phyloP scores from a whole-genome alignment of 2,797 vertebrate species.

The Mus caroli region DNA sequence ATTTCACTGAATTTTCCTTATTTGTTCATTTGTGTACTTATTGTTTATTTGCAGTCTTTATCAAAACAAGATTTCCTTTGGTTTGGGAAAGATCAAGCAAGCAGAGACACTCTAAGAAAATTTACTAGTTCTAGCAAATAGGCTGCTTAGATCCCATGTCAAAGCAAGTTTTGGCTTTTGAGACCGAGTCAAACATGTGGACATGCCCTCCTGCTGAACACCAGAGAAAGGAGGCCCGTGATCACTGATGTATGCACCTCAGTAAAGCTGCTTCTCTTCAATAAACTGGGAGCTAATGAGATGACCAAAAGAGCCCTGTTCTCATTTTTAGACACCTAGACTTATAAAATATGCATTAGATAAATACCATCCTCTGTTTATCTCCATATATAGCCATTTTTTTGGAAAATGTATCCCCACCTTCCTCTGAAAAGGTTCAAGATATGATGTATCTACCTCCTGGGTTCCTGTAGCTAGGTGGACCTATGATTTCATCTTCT shows the following conservation, averaged over 20 bases:
- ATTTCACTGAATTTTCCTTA: not conserved
- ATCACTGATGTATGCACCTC: not conserved
- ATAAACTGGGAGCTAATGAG: not conserved
- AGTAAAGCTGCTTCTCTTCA: not conserved
- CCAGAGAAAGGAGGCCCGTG: not conserved
- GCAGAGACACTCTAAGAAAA: not conserved
- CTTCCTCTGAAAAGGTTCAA: not conserved
- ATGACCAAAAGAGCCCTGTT: not conserved
- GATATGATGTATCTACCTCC: not conserved
- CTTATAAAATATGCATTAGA: conserved; percentile 59
- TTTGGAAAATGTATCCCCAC: not conserved
- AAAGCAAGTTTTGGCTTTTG: not conserved
- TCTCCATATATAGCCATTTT: conserved; percentile 30
- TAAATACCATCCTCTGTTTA: not conserved
- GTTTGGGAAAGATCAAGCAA: not conserved
- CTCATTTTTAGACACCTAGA: not conserved
- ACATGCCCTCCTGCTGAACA: not conserved
- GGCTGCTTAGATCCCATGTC: not conserved
- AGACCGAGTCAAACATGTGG: rapidly evolving
- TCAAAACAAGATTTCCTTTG: not conserved
- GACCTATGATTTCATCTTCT: conserved; percentile 47
- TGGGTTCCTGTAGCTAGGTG: not conserved
- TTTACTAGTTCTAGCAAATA: not conserved
- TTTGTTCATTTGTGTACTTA: not conserved
- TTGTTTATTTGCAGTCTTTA: not conserved